Base-by-base conservation (phyloP, 2,888 invertebrate species). In the Apodemia duryi region DNA sequence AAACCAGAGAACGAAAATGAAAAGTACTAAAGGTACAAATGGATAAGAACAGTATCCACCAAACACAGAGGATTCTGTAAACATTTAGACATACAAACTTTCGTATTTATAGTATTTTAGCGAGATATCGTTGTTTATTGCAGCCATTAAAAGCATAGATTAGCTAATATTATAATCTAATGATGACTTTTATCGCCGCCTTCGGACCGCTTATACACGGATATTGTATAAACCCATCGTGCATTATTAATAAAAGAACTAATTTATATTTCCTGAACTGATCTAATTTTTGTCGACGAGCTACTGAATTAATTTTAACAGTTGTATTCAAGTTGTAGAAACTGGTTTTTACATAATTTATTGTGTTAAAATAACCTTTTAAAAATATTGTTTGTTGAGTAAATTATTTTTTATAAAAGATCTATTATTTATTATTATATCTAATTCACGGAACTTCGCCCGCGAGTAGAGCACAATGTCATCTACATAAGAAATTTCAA, bases 231-330 rank as follows among this genome's bases (percentile, higher is more conserved):
- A 60, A 60, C 35, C 57, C 32, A 60, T 60, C 57, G 57, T 13
- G 28, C 11, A 35, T 60, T 21, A 21, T 21, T 60, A 32, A 60
- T 35, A 60, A 60, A 32, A 32, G 32, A 32, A 35, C 13, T 32
- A 60, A 60, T 60, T 60, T 60, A 60, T 60, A 60, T 60, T 60
- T 60, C 57, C 57, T 60, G 57, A 32, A 60, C 57, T 60, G 57
- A n/a, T 60, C 57, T 60, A 60, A 35, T 60, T 60, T 60, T 60
- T 54, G 54, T 11, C 57, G 57, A 35, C 57, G 57, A 35, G 35
- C 43, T 43, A 51, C 49, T 51, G n/a, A 51, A 51, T 51, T 51
- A 51, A 51, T 51, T n/a, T 51, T 51, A 51, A 51, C n/a, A 51
- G n/a, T 51, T 51, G 21, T 51, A 7, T 51, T 21, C 49, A 21